Percentiles rank a stretch among this genome's conserved stretches.
Evolutionary conservation across 1,140 invertebrate genomes (phyloP).

Genomic region (Zaprionus ghesquierei): DNA sequence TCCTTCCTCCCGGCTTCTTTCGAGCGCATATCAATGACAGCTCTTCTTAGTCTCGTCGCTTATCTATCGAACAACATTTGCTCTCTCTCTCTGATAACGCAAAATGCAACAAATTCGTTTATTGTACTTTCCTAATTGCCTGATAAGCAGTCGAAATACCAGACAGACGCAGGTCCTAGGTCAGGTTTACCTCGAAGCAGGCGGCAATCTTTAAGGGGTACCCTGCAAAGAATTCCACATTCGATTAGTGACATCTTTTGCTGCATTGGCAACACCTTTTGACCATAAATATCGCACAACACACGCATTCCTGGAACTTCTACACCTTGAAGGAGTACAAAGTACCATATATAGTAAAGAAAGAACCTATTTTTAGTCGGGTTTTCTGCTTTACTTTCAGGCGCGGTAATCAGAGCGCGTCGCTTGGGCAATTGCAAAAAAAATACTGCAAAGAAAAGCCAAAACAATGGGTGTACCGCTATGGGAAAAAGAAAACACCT

Average conservation of each 20-base stretch:
- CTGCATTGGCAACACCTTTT: conserved; percentile 59
- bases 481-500: conserved; percentile 25
- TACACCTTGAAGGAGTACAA: conserved; percentile 23
- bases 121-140: conserved; percentile 19
- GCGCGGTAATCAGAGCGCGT: conserved; percentile 65
- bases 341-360: too few relatives aligned
- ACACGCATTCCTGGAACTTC: conserved; percentile 24
- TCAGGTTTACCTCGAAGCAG: conserved; percentile 25
- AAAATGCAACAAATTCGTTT: conserved; percentile 20
- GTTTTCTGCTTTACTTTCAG: conserved; percentile 5
- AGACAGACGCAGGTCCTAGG: conserved; percentile 18
- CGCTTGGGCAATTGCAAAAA: conserved; percentile 71
- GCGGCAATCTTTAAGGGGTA: background rate
- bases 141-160: conserved; percentile 18
- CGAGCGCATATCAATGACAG: background rate
- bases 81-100: conserved; percentile 18
- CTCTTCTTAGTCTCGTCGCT: background rate
- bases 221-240: conserved; percentile 7
- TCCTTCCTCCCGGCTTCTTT: too few relatives aligned
- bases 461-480: conserved; percentile 5
- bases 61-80: conserved; percentile 30
- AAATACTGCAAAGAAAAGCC: background rate
- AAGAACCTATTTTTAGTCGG: conserved; percentile 2
- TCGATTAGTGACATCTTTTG: conserved; percentile 48
- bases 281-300: conserved; percentile 55